These are phyloP conservation scores for Aspiorhynchus laticeps DNA, from an alignment of 2,113 vertebrate genomes.

Conservation along the genomic window DNA sequence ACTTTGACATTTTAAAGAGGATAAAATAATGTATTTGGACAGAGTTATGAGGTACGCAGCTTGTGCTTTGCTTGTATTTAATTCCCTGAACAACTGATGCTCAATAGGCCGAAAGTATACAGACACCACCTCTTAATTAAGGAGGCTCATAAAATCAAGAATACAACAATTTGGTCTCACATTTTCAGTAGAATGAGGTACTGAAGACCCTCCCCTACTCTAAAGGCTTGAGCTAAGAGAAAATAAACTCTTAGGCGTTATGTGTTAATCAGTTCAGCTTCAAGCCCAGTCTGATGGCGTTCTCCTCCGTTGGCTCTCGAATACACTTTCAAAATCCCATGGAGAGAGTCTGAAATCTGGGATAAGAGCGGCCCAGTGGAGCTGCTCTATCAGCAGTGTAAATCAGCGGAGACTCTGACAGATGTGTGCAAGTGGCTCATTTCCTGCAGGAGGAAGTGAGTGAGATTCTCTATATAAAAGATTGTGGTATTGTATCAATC, in stretches of 20 bases:
- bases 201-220: no score
- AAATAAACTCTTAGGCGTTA: constrained; percentile 14
- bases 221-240: background rate
- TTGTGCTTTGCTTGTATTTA: background rate
- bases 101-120: background rate
- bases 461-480: constrained; percentile 13
- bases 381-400: constrained; percentile 28
- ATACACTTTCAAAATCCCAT: constrained; percentile 5
- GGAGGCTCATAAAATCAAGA: background rate
- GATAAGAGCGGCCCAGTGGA: background rate
- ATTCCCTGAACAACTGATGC: background rate
- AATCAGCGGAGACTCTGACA: constrained; percentile 13
- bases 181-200: background rate
- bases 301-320: constrained; percentile 8
- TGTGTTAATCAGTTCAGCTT: constrained; percentile 37
- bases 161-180: background rate
- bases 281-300: background rate
- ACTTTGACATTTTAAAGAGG: constrained; percentile 33
- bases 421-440: constrained; percentile 4
- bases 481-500: background rate
- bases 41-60: background rate
- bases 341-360: background rate
- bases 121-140: background rate
- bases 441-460: constrained; percentile 7
- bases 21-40: constrained; percentile 30